These are phyloP conservation scores for Cynodonichthys magdalenae DNA, from an alignment of 2,797 vertebrate genomes.

Conservation along the genomic window DNA sequence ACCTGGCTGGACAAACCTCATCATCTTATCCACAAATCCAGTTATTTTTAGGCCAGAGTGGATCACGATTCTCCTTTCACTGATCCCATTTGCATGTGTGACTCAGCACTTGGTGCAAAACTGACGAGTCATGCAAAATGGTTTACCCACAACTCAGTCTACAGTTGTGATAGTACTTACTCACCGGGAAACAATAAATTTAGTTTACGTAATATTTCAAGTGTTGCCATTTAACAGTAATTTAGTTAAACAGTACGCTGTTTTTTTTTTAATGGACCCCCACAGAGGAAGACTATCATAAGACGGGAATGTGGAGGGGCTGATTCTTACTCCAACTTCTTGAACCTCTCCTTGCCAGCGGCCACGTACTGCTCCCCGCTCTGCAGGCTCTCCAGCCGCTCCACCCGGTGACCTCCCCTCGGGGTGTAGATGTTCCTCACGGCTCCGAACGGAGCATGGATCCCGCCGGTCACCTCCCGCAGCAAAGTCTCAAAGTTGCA, in stretches of 20 bases:
- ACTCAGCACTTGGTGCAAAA: conserved; percentile 32
- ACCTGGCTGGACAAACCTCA: conserved; percentile 43
- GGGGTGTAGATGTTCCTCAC: conserved; percentile 96
- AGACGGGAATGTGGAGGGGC: no score
- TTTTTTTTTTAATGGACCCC: no score
- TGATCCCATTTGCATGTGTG: conserved; percentile 39
- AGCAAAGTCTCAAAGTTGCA: conserved; percentile 91
- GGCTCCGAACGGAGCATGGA: conserved; percentile 92
- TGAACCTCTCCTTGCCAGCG: conserved; percentile 92
- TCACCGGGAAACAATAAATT: not conserved
- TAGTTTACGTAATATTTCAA: not conserved
- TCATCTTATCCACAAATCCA: conserved; percentile 48
- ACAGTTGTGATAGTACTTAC: not conserved
- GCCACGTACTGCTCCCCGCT: conserved; percentile 95
- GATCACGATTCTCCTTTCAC: conserved; percentile 18
- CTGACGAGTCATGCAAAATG: conserved; percentile 28
- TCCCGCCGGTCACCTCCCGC: conserved; percentile 90
- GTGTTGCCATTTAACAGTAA: no score
- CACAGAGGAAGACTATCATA: no score
- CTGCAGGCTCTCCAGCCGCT: conserved; percentile 86
- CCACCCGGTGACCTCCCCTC: conserved; percentile 87
- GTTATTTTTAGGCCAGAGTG: conserved; percentile 48
- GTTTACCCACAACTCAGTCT: conserved; percentile 5
- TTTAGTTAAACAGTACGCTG: not conserved
- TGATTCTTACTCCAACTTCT: conserved; percentile 91